Percentiles rank a stretch among this genome's conserved stretches.
These are phyloP conservation scores for Synanceia verrucosa DNA, from an alignment of 2,797 vertebrate genomes.

Conservation along the genomic window DNA sequence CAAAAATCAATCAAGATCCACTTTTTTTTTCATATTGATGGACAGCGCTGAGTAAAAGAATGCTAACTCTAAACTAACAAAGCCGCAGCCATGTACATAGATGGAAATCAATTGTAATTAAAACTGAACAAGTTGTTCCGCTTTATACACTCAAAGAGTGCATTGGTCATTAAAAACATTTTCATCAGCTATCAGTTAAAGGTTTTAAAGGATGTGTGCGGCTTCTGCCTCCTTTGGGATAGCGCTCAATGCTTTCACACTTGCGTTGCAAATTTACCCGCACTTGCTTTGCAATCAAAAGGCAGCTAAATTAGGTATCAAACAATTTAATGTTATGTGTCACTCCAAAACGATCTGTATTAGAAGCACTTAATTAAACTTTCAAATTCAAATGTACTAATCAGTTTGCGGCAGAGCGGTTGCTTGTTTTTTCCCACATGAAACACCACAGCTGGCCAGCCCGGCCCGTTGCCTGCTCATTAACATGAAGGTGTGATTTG, in stretches of 20 bases:
- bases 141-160: slow-evolving; percentile 86
- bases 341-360: slow-evolving; percentile 87
- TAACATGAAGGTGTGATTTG: slow-evolving; percentile 93
- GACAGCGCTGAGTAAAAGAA: slow-evolving; percentile 60
- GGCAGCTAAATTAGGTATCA: slow-evolving; percentile 88
- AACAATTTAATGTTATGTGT: slow-evolving; percentile 88
- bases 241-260: slow-evolving; percentile 75
- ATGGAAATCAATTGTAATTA: slow-evolving; percentile 96
- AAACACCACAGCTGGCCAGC: slow-evolving; percentile 83
- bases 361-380: slow-evolving; percentile 93
- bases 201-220: slow-evolving; percentile 84
- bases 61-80: slow-evolving; percentile 74
- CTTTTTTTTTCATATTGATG: slow-evolving; percentile 68
- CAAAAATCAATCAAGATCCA: slow-evolving; percentile 74
- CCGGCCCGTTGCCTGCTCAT: slow-evolving; percentile 81
- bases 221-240: slow-evolving; percentile 81
- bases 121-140: slow-evolving; percentile 90
- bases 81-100: slow-evolving; percentile 78
- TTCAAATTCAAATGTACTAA: slow-evolving; percentile 82
- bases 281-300: slow-evolving; percentile 83
- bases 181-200: slow-evolving; percentile 88
- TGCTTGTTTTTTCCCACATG: slow-evolving; percentile 79
- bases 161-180: slow-evolving; percentile 87
- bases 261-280: slow-evolving; percentile 53
- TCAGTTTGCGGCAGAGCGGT: slow-evolving; percentile 83